Conservation (phyloP, 30 jellyfish, hydroid and myxozoan genomes). For the Sanderia malayensis region DNA sequence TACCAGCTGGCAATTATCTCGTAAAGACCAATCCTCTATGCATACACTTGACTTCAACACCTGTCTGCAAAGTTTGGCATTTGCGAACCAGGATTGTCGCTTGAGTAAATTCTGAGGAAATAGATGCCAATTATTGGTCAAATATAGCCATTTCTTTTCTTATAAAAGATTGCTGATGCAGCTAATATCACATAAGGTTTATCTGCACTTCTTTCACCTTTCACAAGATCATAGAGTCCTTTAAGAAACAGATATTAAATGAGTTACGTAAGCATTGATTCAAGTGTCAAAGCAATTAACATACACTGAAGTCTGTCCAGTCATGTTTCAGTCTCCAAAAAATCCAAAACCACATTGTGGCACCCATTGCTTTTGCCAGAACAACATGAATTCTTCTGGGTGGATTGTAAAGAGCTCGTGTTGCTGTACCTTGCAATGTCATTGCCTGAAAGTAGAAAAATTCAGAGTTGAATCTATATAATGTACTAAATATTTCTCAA, state of each 20-base stretch:
- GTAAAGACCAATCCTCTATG: no score
- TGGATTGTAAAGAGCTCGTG: slow-evolving; percentile 25
- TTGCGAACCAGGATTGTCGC: no score
- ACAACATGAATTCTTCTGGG: slow-evolving; percentile 42
- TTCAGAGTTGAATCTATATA: no score
- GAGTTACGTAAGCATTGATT: background rate
- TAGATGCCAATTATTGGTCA: background rate
- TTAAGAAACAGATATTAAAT: background rate
- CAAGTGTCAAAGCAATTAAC: background rate
- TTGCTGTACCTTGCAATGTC: background rate
- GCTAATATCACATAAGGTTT: background rate
- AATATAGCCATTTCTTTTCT: background rate
- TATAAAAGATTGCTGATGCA: background rate
- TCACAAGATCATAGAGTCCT: background rate
- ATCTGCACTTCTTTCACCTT: background rate
- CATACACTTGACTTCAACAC: no score
- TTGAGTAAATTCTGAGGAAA: no score
- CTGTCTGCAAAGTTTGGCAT: no score
- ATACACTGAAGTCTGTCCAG: slow-evolving; percentile 68
- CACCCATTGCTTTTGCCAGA: slow-evolving; percentile 72
- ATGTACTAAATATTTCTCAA: no score
- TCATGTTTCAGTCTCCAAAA: slow-evolving; percentile 91
- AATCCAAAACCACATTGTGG: slow-evolving; percentile 75
- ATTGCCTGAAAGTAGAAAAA: no score
- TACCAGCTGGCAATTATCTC: no score